Evolutionary conservation across 1,140 invertebrate species (phyloP).

Genomic region (Coenobita brevimanus): DNA sequence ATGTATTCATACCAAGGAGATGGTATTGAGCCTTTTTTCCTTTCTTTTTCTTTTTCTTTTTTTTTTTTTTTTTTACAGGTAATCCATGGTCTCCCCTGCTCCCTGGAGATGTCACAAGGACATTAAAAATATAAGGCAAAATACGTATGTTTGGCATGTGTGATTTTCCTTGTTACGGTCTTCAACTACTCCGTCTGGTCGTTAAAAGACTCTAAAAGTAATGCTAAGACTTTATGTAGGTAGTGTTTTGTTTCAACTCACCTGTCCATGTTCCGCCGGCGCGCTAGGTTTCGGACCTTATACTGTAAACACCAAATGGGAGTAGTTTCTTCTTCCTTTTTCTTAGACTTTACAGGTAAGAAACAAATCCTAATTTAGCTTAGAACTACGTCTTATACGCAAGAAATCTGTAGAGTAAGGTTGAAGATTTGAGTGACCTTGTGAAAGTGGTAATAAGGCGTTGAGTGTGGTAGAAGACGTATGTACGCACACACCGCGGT

Average conservation of each 20-base stretch:
- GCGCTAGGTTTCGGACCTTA: conserved; percentile 1
- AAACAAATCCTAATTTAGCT: background rate
- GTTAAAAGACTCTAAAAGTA: background rate
- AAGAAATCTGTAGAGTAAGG: background rate
- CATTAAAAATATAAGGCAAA: conserved; percentile 31
- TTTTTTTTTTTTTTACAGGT: too few species aligned
- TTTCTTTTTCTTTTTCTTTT: too few species aligned
- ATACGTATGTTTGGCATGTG: background rate
- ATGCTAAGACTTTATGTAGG: background rate
- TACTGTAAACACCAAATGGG: conserved; percentile 56
- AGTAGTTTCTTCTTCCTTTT: conserved; percentile 57
- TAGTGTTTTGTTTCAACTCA: conserved; percentile 34
- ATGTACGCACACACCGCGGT: conserved; percentile 60
- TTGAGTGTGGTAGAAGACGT: conserved; percentile 35
- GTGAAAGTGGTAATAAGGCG: background rate
- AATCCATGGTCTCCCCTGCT: conserved; percentile 8
- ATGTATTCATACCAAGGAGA: too few species aligned
- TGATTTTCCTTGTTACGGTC: background rate
- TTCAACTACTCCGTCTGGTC: background rate
- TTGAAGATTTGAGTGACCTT: background rate
- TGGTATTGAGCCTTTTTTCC: too few species aligned
- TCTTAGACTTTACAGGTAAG: conserved; percentile 50
- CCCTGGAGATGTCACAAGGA: conserved; percentile 60
- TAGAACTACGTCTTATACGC: background rate
- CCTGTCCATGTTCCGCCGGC: background rate